Evolutionary conservation across 2,888 invertebrate genomes (phyloP).

Genomic region (Apodemia hepburni): DNA sequence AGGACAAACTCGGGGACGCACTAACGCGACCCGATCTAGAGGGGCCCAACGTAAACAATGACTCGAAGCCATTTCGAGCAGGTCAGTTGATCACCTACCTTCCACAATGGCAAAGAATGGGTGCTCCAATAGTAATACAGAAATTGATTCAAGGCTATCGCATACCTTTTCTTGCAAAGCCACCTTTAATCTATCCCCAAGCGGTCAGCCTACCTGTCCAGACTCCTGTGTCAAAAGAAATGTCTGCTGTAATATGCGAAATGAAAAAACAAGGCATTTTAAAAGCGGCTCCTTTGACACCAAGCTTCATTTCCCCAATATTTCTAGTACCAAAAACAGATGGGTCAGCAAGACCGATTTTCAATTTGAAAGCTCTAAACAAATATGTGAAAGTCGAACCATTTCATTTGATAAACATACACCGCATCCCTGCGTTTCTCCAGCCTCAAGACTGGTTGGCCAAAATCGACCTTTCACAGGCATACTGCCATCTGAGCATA

Average conservation of each 20-base stretch:
- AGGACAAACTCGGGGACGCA: too few species aligned
- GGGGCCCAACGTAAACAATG: slow-evolving; percentile 6
- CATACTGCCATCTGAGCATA: slow-evolving; percentile 28
- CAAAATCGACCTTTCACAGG: slow-evolving; percentile 24
- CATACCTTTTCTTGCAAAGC: slow-evolving; percentile 16
- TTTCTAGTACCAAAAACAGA: slow-evolving; percentile 35
- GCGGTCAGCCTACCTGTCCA: too few species aligned
- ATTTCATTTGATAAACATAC: slow-evolving; percentile 34
- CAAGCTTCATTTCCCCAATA: slow-evolving; percentile 34
- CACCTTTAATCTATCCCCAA: too few species aligned
- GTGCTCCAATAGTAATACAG: too few species aligned
- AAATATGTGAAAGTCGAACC: slow-evolving; percentile 27
- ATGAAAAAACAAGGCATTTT: slow-evolving; percentile 11
- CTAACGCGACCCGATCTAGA: too few species aligned
- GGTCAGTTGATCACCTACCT: slow-evolving; percentile 20
- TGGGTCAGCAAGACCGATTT: slow-evolving; percentile 32
- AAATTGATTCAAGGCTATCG: slow-evolving; percentile 20
- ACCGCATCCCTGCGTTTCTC: slow-evolving; percentile 32
- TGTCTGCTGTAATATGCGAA: slow-evolving; percentile 25
- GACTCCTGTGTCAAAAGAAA: slow-evolving; percentile 21
- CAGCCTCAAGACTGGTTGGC: slow-evolving; percentile 23
- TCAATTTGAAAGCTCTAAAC: slow-evolving; percentile 35
- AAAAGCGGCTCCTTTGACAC: slow-evolving; percentile 19
- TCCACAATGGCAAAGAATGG: too few species aligned
- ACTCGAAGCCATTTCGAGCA: slow-evolving; percentile 5